These are phyloP conservation scores for Todiramphus saurophagus DNA, from an alignment of 2,113 vertebrate genomes.

Conservation along the genomic window DNA sequence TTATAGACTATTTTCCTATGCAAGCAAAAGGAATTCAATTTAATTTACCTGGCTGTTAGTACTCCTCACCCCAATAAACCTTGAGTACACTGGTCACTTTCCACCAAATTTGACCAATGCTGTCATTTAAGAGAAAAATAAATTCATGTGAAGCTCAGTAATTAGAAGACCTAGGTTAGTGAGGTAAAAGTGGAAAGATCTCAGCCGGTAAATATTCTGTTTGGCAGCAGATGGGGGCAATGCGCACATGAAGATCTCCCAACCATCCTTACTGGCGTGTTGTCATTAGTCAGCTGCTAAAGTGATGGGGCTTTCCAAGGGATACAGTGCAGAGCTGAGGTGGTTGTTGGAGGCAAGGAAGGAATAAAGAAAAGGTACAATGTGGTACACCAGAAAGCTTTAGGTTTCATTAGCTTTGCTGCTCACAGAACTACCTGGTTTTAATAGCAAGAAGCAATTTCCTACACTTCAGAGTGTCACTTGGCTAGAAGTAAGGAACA, in stretches of 20 bases:
- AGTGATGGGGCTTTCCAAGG: neutral
- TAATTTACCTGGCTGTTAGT: neutral
- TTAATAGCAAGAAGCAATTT: neutral
- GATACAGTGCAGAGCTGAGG: neutral
- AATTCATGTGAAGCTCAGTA: neutral
- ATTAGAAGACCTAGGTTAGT: neutral
- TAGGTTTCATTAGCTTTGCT: neutral
- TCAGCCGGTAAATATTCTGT: neutral
- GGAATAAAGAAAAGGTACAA: neutral
- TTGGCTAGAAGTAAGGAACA: neutral
- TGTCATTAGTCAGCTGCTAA: neutral
- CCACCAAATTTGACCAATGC: neutral
- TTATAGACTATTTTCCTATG: neutral
- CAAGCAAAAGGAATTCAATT: neutral
- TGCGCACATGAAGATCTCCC: neutral
- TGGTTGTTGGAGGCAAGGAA: neutral
- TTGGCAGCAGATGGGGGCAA: neutral
- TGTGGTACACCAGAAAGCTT: neutral
- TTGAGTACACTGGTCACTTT: neutral
- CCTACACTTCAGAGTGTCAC: neutral
- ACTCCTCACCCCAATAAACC: neutral
- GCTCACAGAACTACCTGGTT: neutral
- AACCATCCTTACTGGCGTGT: rapidly evolving
- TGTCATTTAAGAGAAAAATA: neutral
- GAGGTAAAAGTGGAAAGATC: neutral